These are phyloP conservation scores for Trichogramma dendrolimi DNA, from an alignment of 2,888 invertebrate species.

Conservation along the genomic window DNA sequence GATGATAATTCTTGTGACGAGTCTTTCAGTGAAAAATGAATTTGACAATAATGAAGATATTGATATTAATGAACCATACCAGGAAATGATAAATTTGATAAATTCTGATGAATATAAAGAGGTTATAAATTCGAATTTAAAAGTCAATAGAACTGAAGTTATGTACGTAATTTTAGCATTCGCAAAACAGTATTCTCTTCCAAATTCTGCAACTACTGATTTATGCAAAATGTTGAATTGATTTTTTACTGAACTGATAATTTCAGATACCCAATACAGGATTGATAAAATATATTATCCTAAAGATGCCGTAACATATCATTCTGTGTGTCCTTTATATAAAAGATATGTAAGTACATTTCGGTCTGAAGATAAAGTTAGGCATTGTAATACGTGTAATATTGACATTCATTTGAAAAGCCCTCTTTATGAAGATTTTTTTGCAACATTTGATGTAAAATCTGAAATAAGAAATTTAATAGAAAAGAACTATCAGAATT, in stretches of 20 bases:
- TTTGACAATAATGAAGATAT: background rate
- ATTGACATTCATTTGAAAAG: conserved; percentile 1
- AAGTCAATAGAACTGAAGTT: background rate
- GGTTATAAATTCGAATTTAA: background rate
- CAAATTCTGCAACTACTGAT: conserved; percentile 2
- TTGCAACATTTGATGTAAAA: background rate
- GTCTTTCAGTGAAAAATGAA: too few species aligned
- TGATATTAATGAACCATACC: background rate
- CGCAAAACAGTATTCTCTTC: background rate
- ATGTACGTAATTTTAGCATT: conserved; percentile 6
- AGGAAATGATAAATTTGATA: background rate
- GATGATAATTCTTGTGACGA: too few species aligned
- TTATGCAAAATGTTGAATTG: conserved; percentile 7
- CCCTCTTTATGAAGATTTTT: conserved; percentile 13
- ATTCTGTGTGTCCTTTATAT: conserved; percentile 7
- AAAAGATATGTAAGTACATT: background rate
- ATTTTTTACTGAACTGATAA: background rate
- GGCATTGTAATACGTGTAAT: background rate
- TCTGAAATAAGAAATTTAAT: conserved; percentile 1
- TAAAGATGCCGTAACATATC: conserved; percentile 1
- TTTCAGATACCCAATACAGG: conserved; percentile 5
- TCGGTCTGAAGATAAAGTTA: background rate
- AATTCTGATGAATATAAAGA: background rate
- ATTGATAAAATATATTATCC: conserved; percentile 11
- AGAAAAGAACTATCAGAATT: conserved; percentile 2